Base-by-base conservation (phyloP, 2,888 invertebrate species). In the Cantharis lateralis region DNA sequence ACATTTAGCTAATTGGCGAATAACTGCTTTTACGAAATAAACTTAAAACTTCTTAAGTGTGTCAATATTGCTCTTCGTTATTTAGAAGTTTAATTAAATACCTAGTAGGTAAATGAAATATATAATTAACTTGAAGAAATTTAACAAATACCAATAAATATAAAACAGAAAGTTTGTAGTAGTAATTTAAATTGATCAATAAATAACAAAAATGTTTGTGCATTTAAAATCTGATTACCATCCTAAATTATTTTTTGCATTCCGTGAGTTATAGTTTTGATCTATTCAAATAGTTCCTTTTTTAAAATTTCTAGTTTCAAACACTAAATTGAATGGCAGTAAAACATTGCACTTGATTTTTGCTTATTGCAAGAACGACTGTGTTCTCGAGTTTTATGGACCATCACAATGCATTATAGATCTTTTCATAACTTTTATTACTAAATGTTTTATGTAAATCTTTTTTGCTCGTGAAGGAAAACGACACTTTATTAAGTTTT, bases 351-450 rank as follows among this genome's bases (percentile, higher is more conserved):
- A 64, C 15, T 74, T 71, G 72, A 77, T 77, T 77, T 77, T 77
- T 74, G 74, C 72, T 77, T 72, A 71, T 71, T 76, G 76, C 72
- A 71, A 68, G 68, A 62, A 48, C 71, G 71, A 71, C 64, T 71
- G 71, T 77, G 74, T 71, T 71, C 75, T 77, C 61, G 79, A 75
- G 74, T 75, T 77, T 79, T 79, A 79, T 79, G 75, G 75, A 75
- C 75, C 74, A 73, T 79, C 79, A 73, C 73, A 77, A 79, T 77
- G 75, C 77, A 77, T 79, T 79, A 75, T 73, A 64, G 76, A 78
- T 74, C 62, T 77, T 77, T 76, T 71, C 68, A 66, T 75, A 74
- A 70, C 68, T 73, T 78, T 78, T 78, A 76, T 76, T 78, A 68
- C 73, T 15, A 63, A 74, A 72, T 77, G 70, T 72, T 79, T 77